phyloP scores from a whole-genome alignment of 2,888 invertebrate genomes.

The Drosophila peninsularis region DNA sequence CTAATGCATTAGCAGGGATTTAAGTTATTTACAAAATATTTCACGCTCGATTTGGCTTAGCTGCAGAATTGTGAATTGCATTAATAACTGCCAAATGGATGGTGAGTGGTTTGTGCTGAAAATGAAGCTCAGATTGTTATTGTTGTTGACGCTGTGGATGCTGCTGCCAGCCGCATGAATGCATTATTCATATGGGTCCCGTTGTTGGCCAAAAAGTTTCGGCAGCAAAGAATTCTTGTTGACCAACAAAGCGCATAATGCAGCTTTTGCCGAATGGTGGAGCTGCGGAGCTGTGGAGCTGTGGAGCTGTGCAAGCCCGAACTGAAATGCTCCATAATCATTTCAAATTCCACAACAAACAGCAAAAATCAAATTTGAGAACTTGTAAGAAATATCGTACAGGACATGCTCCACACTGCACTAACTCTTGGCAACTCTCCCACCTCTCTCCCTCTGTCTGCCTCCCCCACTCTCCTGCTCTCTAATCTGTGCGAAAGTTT shows the following conservation, averaged over 20 bases:
- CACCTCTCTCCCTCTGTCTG: background rate
- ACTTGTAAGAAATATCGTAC: constrained; percentile 68
- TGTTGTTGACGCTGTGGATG: background rate
- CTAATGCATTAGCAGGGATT: background rate
- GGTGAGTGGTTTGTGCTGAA: constrained; percentile 11
- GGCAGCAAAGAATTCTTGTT: constrained; percentile 56
- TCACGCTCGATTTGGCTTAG: constrained; percentile 46
- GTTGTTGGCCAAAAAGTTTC: constrained; percentile 47
- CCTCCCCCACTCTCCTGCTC: background rate
- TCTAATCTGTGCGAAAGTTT: constrained; percentile 56
- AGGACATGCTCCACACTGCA: constrained; percentile 41
- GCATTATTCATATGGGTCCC: constrained; percentile 48
- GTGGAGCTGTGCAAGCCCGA: constrained; percentile 6
- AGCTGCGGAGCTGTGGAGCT: background rate
- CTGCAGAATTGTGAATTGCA: constrained; percentile 32
- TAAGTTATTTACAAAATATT: constrained; percentile 22
- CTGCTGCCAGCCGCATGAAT: constrained; percentile 34
- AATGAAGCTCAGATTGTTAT: constrained; percentile 30
- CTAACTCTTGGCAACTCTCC: constrained; percentile 19
- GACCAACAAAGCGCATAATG: constrained; percentile 73
- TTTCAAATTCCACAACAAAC: constrained; percentile 76
- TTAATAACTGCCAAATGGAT: constrained; percentile 40
- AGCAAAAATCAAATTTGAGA: constrained; percentile 75
- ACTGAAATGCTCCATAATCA: constrained; percentile 59
- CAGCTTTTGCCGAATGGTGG: constrained; percentile 39